Evolutionary conservation across 2,797 vertebrate genomes (phyloP), one percentile per base, ranked within the genome.

Genomic region (Cyprinella venusta): DNA sequence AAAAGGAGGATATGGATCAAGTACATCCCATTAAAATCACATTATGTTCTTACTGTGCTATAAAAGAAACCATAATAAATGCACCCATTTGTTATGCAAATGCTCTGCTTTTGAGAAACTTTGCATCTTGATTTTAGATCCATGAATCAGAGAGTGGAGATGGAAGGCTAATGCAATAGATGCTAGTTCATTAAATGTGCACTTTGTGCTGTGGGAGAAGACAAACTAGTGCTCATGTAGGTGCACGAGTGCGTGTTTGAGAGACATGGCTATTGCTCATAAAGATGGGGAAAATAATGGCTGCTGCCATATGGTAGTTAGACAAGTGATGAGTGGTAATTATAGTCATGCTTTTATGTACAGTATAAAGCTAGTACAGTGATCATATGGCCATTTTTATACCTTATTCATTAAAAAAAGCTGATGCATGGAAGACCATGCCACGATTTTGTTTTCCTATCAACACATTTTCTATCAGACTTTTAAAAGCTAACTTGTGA

Each of bases 251-350:
- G 75, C 40, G n/a, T 33, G 30, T 59, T 42, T 24, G 68, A 76
- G 45, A 15, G 81, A 86, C 82, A 86, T 79, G 75, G 74, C 79
- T 89, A 85, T 88, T 89, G 88, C 68, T 71, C 54, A 75, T 54
- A 40, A 64, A 75, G 8, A 75, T 75, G 56, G 5, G 61, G 16
- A 64, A 63, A 75, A 81, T 59, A 54, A 76, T 76, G 61, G 18
- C 18, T 6, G 7, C 81, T 56, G 61, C 81, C 81, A 76, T 81
- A 74, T 76, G 71, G 48, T 33, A 56, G 59, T 76, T 56, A 89
- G 90, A 86, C 90, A 90, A 84, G 90, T 90, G 91, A 89, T 93
- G 92, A 93, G 91, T 92, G 90, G 90, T 81, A 88, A 85, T 86
- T 82, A 52, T 81, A 90, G 84, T 67, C 63, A 67, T n/a, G 15